Conservation (phyloP, 2,888 invertebrate species). For the Sesia bembeciformis region DNA sequence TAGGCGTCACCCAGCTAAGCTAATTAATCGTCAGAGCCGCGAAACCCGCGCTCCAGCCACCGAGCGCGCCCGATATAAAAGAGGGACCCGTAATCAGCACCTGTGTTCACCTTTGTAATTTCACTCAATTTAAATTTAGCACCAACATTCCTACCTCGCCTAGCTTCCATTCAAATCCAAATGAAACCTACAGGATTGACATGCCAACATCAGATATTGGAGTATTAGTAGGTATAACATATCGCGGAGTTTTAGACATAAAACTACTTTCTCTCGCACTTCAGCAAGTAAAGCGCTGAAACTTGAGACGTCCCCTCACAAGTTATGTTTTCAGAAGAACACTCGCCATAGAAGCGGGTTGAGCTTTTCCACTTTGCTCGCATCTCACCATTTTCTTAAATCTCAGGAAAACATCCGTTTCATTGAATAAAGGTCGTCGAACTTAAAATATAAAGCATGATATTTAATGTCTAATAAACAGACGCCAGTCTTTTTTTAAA, state of each 20-base stretch:
- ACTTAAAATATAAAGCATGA: too few relatives aligned
- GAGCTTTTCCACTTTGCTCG: too few relatives aligned
- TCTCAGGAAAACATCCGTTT: too few relatives aligned
- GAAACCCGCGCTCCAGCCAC: constrained; percentile 8
- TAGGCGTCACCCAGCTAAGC: constrained; percentile 32
- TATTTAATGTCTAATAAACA: too few relatives aligned
- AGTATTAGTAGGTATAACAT: background rate
- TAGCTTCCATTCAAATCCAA: background rate
- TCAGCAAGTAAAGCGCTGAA: constrained; percentile 3
- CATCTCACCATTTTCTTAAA: too few relatives aligned
- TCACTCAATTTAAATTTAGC: constrained; percentile 32
- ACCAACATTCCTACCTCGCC: constrained; percentile 13
- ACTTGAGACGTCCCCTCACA: constrained; percentile 17
- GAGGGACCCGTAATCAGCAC: constrained; percentile 31
- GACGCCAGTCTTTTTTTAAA: too few relatives aligned
- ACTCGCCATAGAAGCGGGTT: constrained; percentile 12
- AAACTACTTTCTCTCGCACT: background rate
- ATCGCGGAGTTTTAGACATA: background rate
- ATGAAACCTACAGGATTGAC: background rate
- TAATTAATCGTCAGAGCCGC: constrained; percentile 35
- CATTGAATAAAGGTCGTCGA: too few relatives aligned
- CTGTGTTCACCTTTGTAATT: constrained; percentile 31
- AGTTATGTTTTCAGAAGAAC: constrained; percentile 25
- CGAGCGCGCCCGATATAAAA: constrained; percentile 18
- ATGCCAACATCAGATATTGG: background rate